Percentiles rank a stretch among this genome's conserved stretches.
phyloP scores from a whole-genome alignment of 92 coral and sea anemone genomes.

The Desmophyllum pertusum region DNA sequence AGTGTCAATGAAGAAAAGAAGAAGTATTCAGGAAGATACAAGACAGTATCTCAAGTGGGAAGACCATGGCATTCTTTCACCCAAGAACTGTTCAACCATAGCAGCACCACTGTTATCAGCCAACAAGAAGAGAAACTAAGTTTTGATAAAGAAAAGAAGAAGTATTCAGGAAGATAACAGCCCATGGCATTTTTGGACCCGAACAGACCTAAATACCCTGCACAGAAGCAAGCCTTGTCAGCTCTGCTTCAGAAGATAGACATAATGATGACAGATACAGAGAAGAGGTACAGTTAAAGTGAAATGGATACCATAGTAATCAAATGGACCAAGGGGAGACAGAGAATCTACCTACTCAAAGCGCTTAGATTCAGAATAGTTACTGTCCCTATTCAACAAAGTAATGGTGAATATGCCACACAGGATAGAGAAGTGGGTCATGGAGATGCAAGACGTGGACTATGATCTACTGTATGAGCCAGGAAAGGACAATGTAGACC shows the following conservation, averaged over 20 bases:
- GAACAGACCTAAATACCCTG: constrained; percentile 30
- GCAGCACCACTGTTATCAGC: too few relatives aligned
- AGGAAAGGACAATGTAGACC: constrained; percentile 46
- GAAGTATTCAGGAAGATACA: constrained; percentile 45
- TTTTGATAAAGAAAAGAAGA: too few relatives aligned
- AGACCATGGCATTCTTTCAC: too few relatives aligned
- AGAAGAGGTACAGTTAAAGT: constrained; percentile 54
- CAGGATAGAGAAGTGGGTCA: too few relatives aligned
- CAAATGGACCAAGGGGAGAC: constrained; percentile 66
- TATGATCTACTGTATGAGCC: too few relatives aligned
- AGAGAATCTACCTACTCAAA: constrained; percentile 22
- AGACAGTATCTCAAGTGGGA: constrained; percentile 54
- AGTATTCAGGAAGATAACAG: too few relatives aligned
- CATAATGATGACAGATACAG: constrained; percentile 36
- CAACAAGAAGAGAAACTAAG: too few relatives aligned
- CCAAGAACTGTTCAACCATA: too few relatives aligned
- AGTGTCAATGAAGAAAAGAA: constrained; percentile 46
- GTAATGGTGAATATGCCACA: constrained; percentile 30
- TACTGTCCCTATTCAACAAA: constrained; percentile 34
- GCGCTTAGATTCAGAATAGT: constrained; percentile 14
- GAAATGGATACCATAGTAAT: constrained; percentile 49
- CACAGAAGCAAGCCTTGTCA: constrained; percentile 35
- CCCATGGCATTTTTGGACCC: too few relatives aligned
- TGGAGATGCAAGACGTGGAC: constrained; percentile 59
- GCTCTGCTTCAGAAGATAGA: constrained; percentile 42